Evolutionary conservation across 92 coral and sea anemone genomes (phyloP), one percentile per base, ranked within the genome.

Genomic region (Porites lobata): DNA sequence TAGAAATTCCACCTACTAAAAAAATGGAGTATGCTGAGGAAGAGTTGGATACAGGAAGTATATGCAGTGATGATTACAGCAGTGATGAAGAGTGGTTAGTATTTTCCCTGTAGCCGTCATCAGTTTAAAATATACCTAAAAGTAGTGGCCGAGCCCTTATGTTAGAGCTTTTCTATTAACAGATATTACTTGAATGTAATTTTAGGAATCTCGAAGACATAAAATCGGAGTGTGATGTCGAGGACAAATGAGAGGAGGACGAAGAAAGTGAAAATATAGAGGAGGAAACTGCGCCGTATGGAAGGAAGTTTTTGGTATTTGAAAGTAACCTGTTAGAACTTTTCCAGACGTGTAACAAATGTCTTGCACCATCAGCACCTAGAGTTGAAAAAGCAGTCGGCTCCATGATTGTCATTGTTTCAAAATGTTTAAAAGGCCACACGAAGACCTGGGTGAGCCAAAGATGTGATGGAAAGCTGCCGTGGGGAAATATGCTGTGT

Each of bases 401-500:
- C 58, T 56, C 87, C 19, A 81, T 74, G 82, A 63, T 88, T 66
- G 75, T 81, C 68, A 64, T 81, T 20, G 87, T 68, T 51, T 43
- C 86, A 19, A 88, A 78, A 81, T 88, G 87, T 62, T 64, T 53
- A 11, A 78, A 80, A 32, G 91, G 91, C 52, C 91, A 80, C 80
- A 62, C 47, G 26, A 57, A 38, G 63, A 63, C 6, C 18, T 87
- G 91, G 90, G 17, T 3, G 64, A 80, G 86, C 65, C 86, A 80
- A 81, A 53, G 11, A 14, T 80, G 86, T 47, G 80, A 87, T 79
- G 85, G 91, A 24, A 72, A 50, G 6, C 72, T 87, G 51, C 87
- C 91, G 26, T 80, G 80, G 91, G 87, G 87, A 57, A 81, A 79
- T 76, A 70, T 87, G 79, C 78, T 87, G 65, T 87, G 86, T 65